A percentile compares a stretch with the other conserved stretches of the same genome.
These are phyloP conservation scores for Carollia perspicillata DNA, from an alignment of 2,113 vertebrate species.

Conservation along the genomic window DNA sequence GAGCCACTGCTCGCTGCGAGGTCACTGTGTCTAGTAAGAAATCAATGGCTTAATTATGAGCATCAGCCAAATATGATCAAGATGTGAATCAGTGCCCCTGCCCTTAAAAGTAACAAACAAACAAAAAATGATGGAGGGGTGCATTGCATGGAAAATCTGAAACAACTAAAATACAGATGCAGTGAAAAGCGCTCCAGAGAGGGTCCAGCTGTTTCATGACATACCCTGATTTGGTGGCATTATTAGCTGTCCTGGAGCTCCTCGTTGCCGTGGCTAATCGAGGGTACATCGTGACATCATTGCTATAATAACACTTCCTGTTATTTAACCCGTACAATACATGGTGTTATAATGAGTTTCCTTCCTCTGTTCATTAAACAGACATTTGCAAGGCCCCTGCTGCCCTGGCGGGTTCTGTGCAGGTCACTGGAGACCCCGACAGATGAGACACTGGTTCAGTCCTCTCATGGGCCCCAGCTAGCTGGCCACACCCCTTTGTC, in stretches of 20 bases:
- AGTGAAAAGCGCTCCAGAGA: not conserved
- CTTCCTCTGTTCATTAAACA: not conserved
- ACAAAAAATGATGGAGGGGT: not conserved
- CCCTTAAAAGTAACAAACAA: not conserved
- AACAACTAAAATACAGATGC: not conserved
- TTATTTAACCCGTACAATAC: not conserved
- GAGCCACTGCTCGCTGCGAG: accelerated
- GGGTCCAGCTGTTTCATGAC: not conserved
- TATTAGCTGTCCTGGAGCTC: not conserved
- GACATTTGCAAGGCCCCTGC: not conserved
- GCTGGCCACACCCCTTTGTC: not conserved
- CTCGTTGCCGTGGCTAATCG: not conserved
- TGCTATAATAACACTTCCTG: not conserved
- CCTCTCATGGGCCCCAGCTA: not conserved
- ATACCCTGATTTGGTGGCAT: not conserved
- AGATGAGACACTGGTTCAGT: not conserved
- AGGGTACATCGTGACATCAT: not conserved
- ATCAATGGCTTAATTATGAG: not conserved
- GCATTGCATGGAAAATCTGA: accelerated
- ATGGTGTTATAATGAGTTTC: not conserved
- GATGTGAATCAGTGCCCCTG: not conserved
- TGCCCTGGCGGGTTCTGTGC: not conserved
- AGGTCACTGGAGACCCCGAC: not conserved
- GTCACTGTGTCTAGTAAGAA: not conserved
- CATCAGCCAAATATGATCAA: not conserved